Percentiles rank a stretch among this genome's conserved stretches.
phyloP scores from a whole-genome alignment of 2,113 vertebrate species.

The Mus spicilegus region DNA sequence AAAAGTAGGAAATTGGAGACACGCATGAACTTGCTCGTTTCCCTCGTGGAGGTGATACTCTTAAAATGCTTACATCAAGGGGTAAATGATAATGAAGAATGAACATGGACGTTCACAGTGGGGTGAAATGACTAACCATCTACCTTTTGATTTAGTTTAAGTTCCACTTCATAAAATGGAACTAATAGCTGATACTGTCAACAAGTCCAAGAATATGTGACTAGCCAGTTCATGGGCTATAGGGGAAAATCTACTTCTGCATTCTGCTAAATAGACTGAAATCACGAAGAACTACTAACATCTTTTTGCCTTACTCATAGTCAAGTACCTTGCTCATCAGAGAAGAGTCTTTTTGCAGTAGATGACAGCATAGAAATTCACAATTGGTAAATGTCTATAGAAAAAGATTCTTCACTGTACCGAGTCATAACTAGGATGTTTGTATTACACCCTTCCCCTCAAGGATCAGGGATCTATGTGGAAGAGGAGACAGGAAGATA shows the following conservation, averaged over 20 bases:
- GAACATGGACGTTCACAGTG: not conserved
- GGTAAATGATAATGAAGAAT: not conserved
- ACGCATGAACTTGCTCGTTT: not conserved
- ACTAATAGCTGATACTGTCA: not conserved
- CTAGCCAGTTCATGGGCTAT: not conserved
- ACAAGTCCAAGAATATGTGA: not conserved
- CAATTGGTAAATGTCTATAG: not conserved
- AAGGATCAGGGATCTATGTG: no score
- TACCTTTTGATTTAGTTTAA: not conserved
- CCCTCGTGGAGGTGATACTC: rapidly evolving
- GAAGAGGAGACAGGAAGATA: not conserved
- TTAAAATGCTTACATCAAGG: not conserved
- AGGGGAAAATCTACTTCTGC: not conserved
- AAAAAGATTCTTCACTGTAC: not conserved
- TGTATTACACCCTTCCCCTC: not conserved
- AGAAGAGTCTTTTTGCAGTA: no score
- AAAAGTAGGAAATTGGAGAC: not conserved
- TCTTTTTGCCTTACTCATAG: not conserved
- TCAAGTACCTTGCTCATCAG: not conserved
- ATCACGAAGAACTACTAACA: not conserved
- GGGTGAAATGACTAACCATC: not conserved
- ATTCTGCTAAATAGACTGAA: not conserved
- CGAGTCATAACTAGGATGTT: not conserved
- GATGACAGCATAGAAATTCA: not conserved
- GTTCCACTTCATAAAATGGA: not conserved